Base-by-base conservation (phyloP, 2,113 vertebrate species). In the Nanorana parkeri region DNA sequence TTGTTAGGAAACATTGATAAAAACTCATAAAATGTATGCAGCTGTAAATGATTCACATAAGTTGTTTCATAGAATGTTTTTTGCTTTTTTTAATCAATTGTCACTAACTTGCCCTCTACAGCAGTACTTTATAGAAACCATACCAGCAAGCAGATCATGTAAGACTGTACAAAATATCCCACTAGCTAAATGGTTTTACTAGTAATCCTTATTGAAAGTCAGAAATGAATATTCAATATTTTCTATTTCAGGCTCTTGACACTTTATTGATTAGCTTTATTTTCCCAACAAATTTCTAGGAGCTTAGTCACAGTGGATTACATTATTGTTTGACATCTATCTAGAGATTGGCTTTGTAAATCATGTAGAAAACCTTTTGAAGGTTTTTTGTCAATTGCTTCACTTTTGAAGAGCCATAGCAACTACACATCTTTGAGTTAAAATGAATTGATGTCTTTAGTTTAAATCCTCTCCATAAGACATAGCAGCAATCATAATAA, bases 261-360 rank as follows among this genome's bases (percentile, higher is more conserved):
- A 86, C 86, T 47, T 87, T 95, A 95, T 94, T 88, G 91, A 95
- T 95, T 94, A 86, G 86, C 88, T 90, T 94, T 91, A 93, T 94
- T 94, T 92, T 93, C 91, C 92, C 91, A 94, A 94, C 91, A 92
- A 94, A 93, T 90, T 92, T 92, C 92, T 91, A 90, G 92, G 91
- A 91, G 90, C 77, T 90, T 91, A 90, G 91, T 90, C 93, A 84
- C 77, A 85, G 90, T 86, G 93, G 90, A 93, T 94, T 95, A 88
- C 87, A 89, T 85, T 7, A 80, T 87, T 88, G 93, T 94, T 93
- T 95, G 92, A 93, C 94, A 92, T 91, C 89, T 89, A 89, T 90
- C 89, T 92, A 86, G 89, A 83, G 86, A 84, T 85, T 91, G 91
- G 88, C 91, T 94, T 93, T 93, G 92, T 92, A 93, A 92, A 91